Percentiles rank a stretch among this genome's conserved stretches.
Conservation (phyloP, 2,113 vertebrate genomes). For the Dipodomys ordii region DNA sequence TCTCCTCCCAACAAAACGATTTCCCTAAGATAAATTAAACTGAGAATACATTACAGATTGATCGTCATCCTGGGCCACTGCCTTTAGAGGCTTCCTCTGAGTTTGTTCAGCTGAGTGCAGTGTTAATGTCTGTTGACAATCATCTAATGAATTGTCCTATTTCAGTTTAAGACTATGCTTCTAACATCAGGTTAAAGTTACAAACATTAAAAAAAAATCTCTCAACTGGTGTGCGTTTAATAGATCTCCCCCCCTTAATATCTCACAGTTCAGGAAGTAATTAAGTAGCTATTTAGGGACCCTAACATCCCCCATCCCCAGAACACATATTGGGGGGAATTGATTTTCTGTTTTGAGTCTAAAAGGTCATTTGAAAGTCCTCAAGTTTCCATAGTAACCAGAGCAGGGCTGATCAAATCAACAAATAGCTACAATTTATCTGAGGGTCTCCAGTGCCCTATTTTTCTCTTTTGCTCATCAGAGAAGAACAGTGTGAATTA, state of each 20-base stretch:
- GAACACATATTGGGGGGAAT: not conserved
- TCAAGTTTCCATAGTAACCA: conserved; percentile 84
- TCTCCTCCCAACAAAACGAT: conserved; percentile 23
- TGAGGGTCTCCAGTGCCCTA: conserved; percentile 62
- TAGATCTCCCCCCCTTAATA: not conserved
- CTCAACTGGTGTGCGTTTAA: not conserved
- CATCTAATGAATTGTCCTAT: not conserved
- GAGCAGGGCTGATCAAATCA: conserved; percentile 61
- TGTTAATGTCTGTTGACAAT: not conserved
- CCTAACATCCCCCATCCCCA: conserved; percentile 2
- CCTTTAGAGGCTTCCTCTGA: not conserved
- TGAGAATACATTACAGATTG: accelerated
- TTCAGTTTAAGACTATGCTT: conserved; percentile 20
- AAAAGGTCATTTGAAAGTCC: conserved; percentile 69
- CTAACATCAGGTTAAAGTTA: conserved; percentile 22
- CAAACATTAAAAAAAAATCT: conserved; percentile 6
- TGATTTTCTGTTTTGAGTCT: conserved; percentile 74
- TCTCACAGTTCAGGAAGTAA: conserved; percentile 53
- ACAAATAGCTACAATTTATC: conserved; percentile 77
- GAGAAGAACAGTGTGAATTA: conserved; percentile 62
- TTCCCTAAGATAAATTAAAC: conserved; percentile 20
- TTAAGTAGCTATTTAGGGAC: conserved; percentile 33
- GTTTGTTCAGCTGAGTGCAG: not conserved
- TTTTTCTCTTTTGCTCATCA: not conserved
- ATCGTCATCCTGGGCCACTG: not conserved